Evolutionary conservation across 2,888 invertebrate genomes (phyloP).

Genomic region (Clunio marinus): DNA sequence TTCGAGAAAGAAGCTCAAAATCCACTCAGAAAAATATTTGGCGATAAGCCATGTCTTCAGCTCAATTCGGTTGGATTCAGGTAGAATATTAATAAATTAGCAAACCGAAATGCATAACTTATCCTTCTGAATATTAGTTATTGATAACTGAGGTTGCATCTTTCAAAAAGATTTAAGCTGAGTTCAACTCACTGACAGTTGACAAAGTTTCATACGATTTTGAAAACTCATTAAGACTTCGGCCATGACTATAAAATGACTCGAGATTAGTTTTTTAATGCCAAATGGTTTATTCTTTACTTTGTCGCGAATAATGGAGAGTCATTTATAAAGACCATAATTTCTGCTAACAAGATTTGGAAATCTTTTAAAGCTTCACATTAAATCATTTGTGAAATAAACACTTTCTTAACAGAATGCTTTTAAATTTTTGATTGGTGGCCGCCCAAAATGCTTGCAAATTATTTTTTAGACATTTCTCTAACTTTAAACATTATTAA

Average conservation of each 20-base stretch:
- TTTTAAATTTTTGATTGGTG: not conserved
- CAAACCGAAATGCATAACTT: not conserved
- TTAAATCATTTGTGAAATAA: not conserved
- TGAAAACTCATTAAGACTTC: not conserved
- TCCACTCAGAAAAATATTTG: not conserved
- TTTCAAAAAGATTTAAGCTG: not conserved
- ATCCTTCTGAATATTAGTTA: not conserved
- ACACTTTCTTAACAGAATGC: not conserved
- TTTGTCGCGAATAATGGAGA: not conserved
- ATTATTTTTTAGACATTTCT: too few species aligned
- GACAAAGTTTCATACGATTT: not conserved
- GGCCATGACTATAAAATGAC: not conserved
- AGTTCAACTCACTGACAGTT: not conserved
- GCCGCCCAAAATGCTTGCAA: not conserved
- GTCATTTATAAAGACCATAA: not conserved
- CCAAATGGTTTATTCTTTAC: not conserved
- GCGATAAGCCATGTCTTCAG: too few species aligned
- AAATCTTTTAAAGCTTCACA: too few species aligned
- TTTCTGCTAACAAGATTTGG: not conserved
- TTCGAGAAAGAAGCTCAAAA: too few species aligned
- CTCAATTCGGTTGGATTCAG: not conserved
- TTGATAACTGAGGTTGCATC: not conserved
- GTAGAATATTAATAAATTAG: not conserved
- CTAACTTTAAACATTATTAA: too few species aligned
- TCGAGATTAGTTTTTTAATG: not conserved